phyloP scores from a whole-genome alignment of 37 sponge, comb jelly and placozoan genomes.

The Trichoplax adhaerens region DNA sequence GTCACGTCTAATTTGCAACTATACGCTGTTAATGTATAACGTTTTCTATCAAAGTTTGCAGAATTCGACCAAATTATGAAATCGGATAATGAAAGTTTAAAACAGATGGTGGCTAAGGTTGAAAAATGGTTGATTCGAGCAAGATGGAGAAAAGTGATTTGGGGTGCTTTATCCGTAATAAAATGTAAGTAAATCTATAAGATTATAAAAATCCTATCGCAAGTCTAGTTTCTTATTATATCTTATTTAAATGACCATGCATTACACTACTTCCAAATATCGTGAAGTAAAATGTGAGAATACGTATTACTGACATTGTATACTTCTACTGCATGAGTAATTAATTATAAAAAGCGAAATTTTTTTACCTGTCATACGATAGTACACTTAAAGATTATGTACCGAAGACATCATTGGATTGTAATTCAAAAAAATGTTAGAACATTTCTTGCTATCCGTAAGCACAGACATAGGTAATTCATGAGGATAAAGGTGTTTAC shows the following conservation, averaged over 20 bases:
- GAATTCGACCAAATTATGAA: constrained; percentile 88
- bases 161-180: constrained; percentile 66
- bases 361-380: constrained; percentile 17
- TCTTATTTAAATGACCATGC: too few species aligned
- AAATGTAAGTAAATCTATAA: constrained; percentile 41
- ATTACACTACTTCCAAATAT: too few species aligned
- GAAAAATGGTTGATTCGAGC: constrained; percentile 57
- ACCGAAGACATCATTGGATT: constrained; percentile 38
- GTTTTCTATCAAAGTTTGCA: constrained; percentile 60
- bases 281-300: too few species aligned
- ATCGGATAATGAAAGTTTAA: constrained; percentile 52
- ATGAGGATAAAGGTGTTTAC: constrained; percentile 14
- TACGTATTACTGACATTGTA: too few species aligned
- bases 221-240: too few species aligned
- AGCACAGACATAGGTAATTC: constrained; percentile 54
- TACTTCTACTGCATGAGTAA: too few species aligned
- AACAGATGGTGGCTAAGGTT: constrained; percentile 34
- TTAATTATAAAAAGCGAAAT: background rate
- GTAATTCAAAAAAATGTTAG: constrained; percentile 49
- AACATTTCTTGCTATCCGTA: constrained; percentile 44
- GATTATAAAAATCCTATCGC: background rate
- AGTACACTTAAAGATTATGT: constrained; percentile 47
- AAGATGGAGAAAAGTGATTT: constrained; percentile 81
- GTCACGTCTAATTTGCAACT: background rate
- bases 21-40: too few species aligned